A percentile compares a stretch with the other conserved stretches of the same genome.
These are phyloP conservation scores for Vespertilio murinus DNA, from an alignment of 2,797 vertebrate species.

Conservation along the genomic window DNA sequence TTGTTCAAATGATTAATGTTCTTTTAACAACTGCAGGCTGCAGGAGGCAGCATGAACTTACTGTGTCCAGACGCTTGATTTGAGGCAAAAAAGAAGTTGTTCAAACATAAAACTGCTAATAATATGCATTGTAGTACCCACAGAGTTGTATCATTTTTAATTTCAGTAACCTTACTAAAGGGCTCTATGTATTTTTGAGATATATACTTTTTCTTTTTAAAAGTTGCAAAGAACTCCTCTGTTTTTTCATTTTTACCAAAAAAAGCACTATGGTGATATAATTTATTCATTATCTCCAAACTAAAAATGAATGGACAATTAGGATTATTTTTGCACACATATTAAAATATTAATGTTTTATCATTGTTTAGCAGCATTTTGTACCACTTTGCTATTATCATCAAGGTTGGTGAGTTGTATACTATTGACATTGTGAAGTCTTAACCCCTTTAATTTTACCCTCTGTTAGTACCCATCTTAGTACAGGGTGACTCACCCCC, in stretches of 20 bases:
- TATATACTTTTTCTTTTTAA: not conserved
- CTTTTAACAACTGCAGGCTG: conserved; percentile 84
- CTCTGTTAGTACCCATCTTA: not conserved
- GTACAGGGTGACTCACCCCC: too few relatives aligned
- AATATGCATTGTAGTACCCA: conserved; percentile 49
- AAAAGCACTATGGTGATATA: not conserved
- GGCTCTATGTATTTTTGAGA: conserved; percentile 69
- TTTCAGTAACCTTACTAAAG: conserved; percentile 52
- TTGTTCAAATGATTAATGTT: conserved; percentile 91
- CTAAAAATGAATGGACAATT: not conserved
- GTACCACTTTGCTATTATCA: not conserved
- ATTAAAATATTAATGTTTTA: not conserved
- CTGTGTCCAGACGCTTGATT: conserved; percentile 75
- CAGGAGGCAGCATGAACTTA: conserved; percentile 75
- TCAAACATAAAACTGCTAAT: conserved; percentile 75
- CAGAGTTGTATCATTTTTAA: not conserved
- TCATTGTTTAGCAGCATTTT: not conserved
- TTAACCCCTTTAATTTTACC: not conserved
- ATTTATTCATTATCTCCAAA: conserved; percentile 11
- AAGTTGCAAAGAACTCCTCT: not conserved
- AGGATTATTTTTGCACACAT: not conserved
- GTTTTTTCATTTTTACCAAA: conserved; percentile 5
- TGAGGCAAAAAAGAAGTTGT: conserved; percentile 72
- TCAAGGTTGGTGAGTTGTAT: not conserved
- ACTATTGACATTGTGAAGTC: not conserved